Base-by-base conservation (phyloP, 2,888 invertebrate genomes). In the Monopis laevigella region DNA sequence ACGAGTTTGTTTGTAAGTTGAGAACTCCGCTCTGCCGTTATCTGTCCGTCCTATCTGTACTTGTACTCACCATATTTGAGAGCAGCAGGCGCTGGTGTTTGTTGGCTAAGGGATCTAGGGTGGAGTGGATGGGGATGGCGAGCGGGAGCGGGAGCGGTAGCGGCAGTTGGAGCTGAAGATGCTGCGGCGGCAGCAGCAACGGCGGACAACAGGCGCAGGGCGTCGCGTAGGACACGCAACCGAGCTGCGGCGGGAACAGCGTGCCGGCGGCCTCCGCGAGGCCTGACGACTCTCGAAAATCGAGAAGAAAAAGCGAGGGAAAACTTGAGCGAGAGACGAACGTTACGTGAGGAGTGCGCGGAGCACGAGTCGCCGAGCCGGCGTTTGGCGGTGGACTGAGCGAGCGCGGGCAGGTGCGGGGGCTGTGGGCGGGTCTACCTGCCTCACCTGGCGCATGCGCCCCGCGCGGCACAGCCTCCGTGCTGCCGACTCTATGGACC, bases 231-330 rank as follows among this genome's bases (percentile, higher is more conserved):
- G 78, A 70, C 71, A 77, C 81, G 70, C 80, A 78, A 72, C 75
- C 77, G 54, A 77, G 73, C 80, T 77, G 80, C 80, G 78, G 78
- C 70, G 78, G 73, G 74, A 80, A 80, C 80, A 80, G 78, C 77
- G 78, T 78, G 80, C 62, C 75, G 78, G 77, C 78, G 78, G 77
- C 78, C 80, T 78, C 78, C 67, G 58, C 51, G 80, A 78, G 78
- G 78, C 80, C 80, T 72, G 62, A 70, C 68, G 67, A 14, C 19
- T 68, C 65, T 71, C 18, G 21, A 65, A 24, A n/a, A 71, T 65
- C 60, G 63, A 54, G 64, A 66, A 67, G 78, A 69, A 63, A 60
- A 72, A 72, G 78, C 72, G 71, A 75, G 67, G 72, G 60, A 66
- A 70, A 72, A 72, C 59, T 68, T 70, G 71, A 73, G 71, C 73